Percentiles rank a stretch among this genome's conserved stretches.
These are phyloP conservation scores for Yponomeuta malinellus DNA, from an alignment of 2,888 invertebrate genomes.

Conservation along the genomic window DNA sequence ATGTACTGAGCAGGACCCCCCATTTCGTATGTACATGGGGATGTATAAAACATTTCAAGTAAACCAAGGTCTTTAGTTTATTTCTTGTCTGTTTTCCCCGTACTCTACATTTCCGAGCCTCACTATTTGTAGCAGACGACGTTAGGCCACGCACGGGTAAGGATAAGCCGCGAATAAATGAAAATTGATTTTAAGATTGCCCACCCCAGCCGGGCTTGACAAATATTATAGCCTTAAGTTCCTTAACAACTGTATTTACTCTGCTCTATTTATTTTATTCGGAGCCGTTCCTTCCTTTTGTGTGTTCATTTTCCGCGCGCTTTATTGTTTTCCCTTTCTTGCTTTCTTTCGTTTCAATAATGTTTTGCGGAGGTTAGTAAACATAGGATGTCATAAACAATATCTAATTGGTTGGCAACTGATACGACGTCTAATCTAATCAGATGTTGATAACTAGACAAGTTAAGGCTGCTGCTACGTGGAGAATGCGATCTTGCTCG, in stretches of 20 bases:
- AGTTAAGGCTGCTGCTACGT: not conserved
- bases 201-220: constrained; percentile 53
- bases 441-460: not conserved
- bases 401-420: not conserved
- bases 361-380: not conserved
- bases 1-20: too few relatives aligned
- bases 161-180: constrained; percentile 74
- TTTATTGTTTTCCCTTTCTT: constrained; percentile 4
- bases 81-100: too few relatives aligned
- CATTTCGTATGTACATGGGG: too few relatives aligned
- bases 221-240: constrained; percentile 59
- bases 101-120: constrained; percentile 20
- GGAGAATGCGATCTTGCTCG: too few relatives aligned
- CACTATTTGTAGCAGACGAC: constrained; percentile 28
- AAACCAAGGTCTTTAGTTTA: too few relatives aligned
- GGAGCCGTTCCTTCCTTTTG: constrained; percentile 7
- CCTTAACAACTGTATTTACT: constrained; percentile 32
- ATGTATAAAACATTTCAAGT: too few relatives aligned
- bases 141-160: constrained; percentile 53
- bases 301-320: constrained; percentile 2
- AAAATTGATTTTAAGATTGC: constrained; percentile 75
- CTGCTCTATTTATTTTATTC: constrained; percentile 20
- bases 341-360: not conserved
- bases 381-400: not conserved
- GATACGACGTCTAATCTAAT: not conserved